Conservation (phyloP, 2,113 vertebrate genomes). For the Plecotus auritus region DNA sequence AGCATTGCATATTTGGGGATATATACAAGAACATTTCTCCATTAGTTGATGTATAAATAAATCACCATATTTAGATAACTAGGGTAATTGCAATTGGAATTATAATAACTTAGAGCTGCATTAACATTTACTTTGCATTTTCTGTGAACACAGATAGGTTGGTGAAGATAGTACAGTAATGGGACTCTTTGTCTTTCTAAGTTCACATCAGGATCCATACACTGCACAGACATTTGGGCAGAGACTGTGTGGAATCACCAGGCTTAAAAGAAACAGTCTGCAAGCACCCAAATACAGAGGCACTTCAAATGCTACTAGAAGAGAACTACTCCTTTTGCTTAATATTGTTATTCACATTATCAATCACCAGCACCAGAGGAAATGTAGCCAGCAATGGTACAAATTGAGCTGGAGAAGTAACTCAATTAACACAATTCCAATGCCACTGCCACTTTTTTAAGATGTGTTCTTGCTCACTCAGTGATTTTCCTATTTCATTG, state of each 20-base stretch:
- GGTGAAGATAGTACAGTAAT: background rate
- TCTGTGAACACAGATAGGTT: background rate
- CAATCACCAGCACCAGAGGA: background rate
- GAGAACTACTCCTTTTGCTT: background rate
- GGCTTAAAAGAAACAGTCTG: background rate
- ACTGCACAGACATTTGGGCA: background rate
- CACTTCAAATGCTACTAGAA: background rate
- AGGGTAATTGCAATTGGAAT: background rate
- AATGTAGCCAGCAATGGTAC: conserved; percentile 28
- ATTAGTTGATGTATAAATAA: background rate
- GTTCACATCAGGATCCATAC: background rate
- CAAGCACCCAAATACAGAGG: background rate
- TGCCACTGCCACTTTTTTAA: conserved; percentile 26
- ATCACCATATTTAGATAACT: background rate
- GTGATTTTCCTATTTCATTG: conserved; percentile 57
- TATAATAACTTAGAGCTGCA: background rate
- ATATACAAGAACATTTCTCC: background rate
- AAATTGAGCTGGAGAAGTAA: conserved; percentile 47
- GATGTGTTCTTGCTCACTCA: conserved; percentile 26
- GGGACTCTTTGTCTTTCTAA: background rate
- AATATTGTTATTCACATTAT: background rate
- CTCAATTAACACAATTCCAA: conserved; percentile 44
- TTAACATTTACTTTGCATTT: conserved; percentile 15
- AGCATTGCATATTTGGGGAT: background rate
- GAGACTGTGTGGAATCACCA: background rate